Percentiles rank a stretch among this genome's conserved stretches.
Evolutionary conservation across 2,888 invertebrate genomes (phyloP).

Genomic region (Argyresthia albistria): DNA sequence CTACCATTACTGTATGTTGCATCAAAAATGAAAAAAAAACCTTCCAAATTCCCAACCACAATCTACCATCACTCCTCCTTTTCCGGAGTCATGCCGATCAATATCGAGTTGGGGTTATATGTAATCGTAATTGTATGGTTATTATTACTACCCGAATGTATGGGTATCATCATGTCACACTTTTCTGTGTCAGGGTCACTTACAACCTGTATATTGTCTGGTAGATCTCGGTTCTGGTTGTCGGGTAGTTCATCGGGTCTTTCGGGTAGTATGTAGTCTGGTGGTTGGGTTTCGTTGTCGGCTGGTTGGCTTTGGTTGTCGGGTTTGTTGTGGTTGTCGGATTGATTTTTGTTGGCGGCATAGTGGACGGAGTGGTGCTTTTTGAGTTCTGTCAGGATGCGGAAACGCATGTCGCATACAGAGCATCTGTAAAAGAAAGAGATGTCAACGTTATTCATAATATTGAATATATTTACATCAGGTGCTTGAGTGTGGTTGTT

Average conservation of each 20-base stretch:
- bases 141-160: not conserved
- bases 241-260: too few species aligned
- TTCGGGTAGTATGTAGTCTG: too few species aligned
- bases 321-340: not conserved
- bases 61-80: not conserved
- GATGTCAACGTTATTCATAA: not conserved
- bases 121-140: slow-evolving; percentile 4
- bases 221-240: too few species aligned
- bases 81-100: not conserved
- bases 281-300: too few species aligned
- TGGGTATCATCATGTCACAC: not conserved
- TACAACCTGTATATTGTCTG: too few species aligned
- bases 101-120: slow-evolving; percentile 2
- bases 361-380: slow-evolving; percentile 59
- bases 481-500: too few species aligned
- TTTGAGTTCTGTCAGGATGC: slow-evolving; percentile 51
- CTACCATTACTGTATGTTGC: too few species aligned
- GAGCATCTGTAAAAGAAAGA: slow-evolving; percentile 41
- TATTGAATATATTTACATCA: too few species aligned
- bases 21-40: not conserved
- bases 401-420: slow-evolving; percentile 47
- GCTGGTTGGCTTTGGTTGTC: not conserved
- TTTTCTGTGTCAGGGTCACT: not conserved
- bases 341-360: slow-evolving; percentile 9
- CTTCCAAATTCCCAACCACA: not conserved